Evolutionary conservation across 2,797 vertebrate genomes (phyloP), one percentile per base, ranked within the genome.

Genomic region (Miichthys miiuy): DNA sequence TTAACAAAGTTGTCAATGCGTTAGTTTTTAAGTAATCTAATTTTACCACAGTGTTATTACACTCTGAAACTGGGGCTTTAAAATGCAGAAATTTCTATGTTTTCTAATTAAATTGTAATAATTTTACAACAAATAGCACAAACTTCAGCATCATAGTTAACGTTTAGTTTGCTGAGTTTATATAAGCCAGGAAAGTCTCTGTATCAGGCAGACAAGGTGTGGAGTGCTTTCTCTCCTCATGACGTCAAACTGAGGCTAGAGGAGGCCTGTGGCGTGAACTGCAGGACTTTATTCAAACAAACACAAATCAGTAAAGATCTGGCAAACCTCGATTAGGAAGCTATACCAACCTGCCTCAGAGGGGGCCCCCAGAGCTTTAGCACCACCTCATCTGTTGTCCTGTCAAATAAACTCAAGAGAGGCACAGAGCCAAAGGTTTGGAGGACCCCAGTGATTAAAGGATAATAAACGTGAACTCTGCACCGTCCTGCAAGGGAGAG

Each of bases 381-480:
- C 68, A 41, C 50, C 67, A 68, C 66, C 81, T 84, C 81, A 42
- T 52, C 84, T 42, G 75, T 75, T 81, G 67, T 82, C 57, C 73
- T 72, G 66, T 87, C 82, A 89, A 83, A 86, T 82, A 88, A 88
- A 85, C 79, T 52, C n/a, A 16, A 1, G 23, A 50, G 23, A 16
- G 34, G 72, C 73, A 6, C 50, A 52, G 52, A 85, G 79, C 70
- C 70, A 61, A 62, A 50, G 63, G 67, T 66, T 76, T 4, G 6
- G 65, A 82, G 70, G 79, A 82, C 82, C 77, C 75, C 64, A 0
- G 80, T 80, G 89, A 92, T 88, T 88, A 85, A 86, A 88, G 81
- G 82, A 91, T 80, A 93, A 93, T 82, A 92, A 92, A 90, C 83
- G 11, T 85, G 60, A 87, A 86, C 86, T 72, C 71, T 60, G 47